Base-by-base conservation (phyloP, 2,113 vertebrate species). In the Pteronura brasiliensis region DNA sequence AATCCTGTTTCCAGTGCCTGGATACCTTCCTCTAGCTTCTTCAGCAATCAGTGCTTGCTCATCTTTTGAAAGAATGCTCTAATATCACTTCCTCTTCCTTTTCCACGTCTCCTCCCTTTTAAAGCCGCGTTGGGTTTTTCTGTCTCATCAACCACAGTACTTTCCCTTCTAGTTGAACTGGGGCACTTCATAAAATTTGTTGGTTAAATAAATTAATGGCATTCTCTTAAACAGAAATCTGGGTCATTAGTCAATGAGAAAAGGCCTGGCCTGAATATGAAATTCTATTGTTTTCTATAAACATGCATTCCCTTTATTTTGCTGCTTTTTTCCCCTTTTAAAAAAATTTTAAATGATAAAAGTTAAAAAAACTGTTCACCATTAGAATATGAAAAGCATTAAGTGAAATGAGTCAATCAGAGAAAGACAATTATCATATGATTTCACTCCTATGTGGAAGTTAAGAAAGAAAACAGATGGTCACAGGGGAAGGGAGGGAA, bases 161-260 rank as follows among this genome's bases (percentile, higher is more conserved):
- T 49, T 44, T 49, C 23, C 3, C 7, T 12, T 20, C 47, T 36
- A 39, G 11, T 52, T 59, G 79, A 92, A 65, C 65, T 8, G 15
- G 88, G 31, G 13, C 8, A 89, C 13, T 63, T 89, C 80, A 76
- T 76, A 44, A 77, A 93, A 27, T 95, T 7, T 69, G 21, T 88
- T 52, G 20, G 9, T 49, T 44, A 91, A 80, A 67, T 88, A 96
- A 85, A 87, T 52, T 17, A 90, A 23, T 85, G 12, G 15, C 44
- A 90, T 81, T 81, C 34, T 87, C 52, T 96, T 94, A 55, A 71
- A 90, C 80, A 82, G 11, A 90, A 88, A 94, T 74, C 17, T n/a
- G 27, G 69, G 4, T 74, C 34, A 88, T 67, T 93, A 88, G 3
- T 84, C 27, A 74, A 44, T 31, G 15, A 96, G 52, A 90, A 89